Conservation (phyloP, 1,140 invertebrate species). For the Drosophila novamexicana region DNA sequence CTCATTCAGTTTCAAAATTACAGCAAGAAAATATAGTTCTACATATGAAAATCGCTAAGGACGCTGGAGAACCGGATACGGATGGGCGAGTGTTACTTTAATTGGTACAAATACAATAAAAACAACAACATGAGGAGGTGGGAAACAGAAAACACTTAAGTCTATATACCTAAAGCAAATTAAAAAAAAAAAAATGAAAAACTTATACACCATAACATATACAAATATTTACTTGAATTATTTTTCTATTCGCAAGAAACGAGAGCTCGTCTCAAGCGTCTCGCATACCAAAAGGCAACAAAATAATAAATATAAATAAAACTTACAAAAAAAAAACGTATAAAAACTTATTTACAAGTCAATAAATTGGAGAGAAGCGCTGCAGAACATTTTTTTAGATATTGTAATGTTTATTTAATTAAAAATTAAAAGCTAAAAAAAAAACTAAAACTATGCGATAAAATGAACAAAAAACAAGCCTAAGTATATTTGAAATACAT, state of each 20-base stretch:
- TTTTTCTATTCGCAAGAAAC: slow-evolving; percentile 80
- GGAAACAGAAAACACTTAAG: slow-evolving; percentile 16
- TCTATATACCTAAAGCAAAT: slow-evolving; percentile 70
- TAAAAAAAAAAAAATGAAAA: slow-evolving; percentile 50
- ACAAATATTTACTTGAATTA: slow-evolving; percentile 82
- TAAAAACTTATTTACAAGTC: slow-evolving; percentile 69
- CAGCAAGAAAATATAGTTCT: neutral
- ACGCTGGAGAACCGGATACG: neutral
- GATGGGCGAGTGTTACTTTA: slow-evolving; percentile 51
- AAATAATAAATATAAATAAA: slow-evolving; percentile 17
- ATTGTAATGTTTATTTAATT: slow-evolving; percentile 56
- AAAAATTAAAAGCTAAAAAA: slow-evolving; percentile 10
- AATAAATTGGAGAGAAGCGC: slow-evolving; percentile 57
- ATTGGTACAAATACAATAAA: slow-evolving; percentile 80
- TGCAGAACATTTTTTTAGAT: slow-evolving; percentile 68
- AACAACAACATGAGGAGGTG: slow-evolving; percentile 15
- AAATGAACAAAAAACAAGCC: slow-evolving; percentile 44
- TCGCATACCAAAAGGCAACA: slow-evolving; percentile 44
- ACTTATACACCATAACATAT: slow-evolving; percentile 71
- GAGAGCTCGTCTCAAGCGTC: slow-evolving; percentile 41
- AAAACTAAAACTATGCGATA: slow-evolving; percentile 32
- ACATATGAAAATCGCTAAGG: neutral
- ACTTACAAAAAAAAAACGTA: slow-evolving; percentile 45
- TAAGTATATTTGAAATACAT: slow-evolving; percentile 67
- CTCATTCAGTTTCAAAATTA: slow-evolving; percentile 53